These are phyloP conservation scores for Lamprotornis superbus DNA, from an alignment of 2,113 vertebrate genomes.

Conservation along the genomic window DNA sequence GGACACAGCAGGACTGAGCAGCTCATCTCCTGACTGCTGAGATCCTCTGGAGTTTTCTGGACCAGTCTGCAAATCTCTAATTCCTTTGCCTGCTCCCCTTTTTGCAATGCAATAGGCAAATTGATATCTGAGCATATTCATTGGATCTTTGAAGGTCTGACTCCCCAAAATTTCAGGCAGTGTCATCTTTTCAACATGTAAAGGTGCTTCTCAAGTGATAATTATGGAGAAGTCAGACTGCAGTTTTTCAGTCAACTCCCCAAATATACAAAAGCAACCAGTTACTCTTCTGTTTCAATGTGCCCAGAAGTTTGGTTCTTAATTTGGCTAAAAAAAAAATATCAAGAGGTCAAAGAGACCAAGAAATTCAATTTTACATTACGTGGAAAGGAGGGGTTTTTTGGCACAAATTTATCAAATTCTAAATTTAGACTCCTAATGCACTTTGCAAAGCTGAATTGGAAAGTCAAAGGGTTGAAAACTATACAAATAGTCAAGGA, in stretches of 20 bases:
- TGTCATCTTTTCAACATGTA: not conserved
- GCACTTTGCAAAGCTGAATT: not conserved
- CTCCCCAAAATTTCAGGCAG: not conserved
- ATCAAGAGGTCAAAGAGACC: not conserved
- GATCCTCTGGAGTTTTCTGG: not conserved
- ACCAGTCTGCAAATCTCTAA: not conserved
- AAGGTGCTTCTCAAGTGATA: not conserved
- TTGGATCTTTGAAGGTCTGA: not conserved
- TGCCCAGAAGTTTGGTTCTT: not conserved
- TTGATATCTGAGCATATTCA: not conserved
- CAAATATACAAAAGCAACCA: not conserved
- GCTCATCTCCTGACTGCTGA: not conserved
- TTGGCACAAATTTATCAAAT: not conserved
- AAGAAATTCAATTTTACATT: not conserved
- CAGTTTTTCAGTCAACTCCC: not conserved
- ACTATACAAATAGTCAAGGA: not conserved
- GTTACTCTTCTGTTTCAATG: not conserved
- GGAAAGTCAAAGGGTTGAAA: not conserved
- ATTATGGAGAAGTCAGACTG: not conserved
- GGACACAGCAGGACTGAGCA: not conserved
- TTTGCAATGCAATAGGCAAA: fast-evolving
- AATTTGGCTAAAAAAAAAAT: not conserved
- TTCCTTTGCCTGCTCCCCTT: not conserved
- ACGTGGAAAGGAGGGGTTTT: not conserved
- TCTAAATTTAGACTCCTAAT: not conserved